Conservation (phyloP, 2,797 vertebrate genomes). For the Phrynocephalus forsythii region DNA sequence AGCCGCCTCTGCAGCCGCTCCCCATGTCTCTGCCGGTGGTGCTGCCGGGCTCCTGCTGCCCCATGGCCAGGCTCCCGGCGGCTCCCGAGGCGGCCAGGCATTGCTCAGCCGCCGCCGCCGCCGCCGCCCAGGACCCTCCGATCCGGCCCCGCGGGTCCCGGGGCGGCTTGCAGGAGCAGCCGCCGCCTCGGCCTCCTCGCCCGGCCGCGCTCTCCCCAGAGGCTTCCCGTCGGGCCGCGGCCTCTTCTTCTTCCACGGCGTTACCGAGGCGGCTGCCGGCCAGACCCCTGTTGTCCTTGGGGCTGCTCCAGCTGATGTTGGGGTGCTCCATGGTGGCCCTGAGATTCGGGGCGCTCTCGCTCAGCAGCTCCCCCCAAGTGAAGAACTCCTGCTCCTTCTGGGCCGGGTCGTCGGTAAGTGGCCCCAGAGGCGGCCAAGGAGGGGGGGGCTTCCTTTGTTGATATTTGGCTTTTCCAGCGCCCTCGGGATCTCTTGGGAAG, state of each 20-base stretch:
- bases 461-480: background rate
- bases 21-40: slow-evolving; percentile 82
- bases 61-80: slow-evolving; percentile 73
- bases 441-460: background rate
- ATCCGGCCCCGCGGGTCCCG: slow-evolving; percentile 66
- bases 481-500: no score
- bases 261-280: slow-evolving; percentile 71
- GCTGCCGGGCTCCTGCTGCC: slow-evolving; percentile 84
- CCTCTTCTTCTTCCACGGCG: slow-evolving; percentile 36
- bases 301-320: slow-evolving; percentile 86
- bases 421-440: fast-evolving
- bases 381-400: slow-evolving; percentile 87
- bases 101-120: slow-evolving; percentile 47
- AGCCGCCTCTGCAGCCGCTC: background rate
- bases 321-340: slow-evolving; percentile 87
- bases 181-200: slow-evolving; percentile 44
- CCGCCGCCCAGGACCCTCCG: slow-evolving; percentile 56
- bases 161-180: slow-evolving; percentile 33
- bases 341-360: slow-evolving; percentile 84
- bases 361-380: slow-evolving; percentile 82
- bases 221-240: slow-evolving; percentile 41
- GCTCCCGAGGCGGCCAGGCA: slow-evolving; percentile 45
- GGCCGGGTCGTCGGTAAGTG: slow-evolving; percentile 89
- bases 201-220: slow-evolving; percentile 47
- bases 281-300: slow-evolving; percentile 83